Percentiles rank a stretch among this genome's conserved stretches.
These are phyloP conservation scores for Spongilla lacustris DNA, from an alignment of 37 sponge, comb jelly and placozoan genomes.

Conservation along the genomic window DNA sequence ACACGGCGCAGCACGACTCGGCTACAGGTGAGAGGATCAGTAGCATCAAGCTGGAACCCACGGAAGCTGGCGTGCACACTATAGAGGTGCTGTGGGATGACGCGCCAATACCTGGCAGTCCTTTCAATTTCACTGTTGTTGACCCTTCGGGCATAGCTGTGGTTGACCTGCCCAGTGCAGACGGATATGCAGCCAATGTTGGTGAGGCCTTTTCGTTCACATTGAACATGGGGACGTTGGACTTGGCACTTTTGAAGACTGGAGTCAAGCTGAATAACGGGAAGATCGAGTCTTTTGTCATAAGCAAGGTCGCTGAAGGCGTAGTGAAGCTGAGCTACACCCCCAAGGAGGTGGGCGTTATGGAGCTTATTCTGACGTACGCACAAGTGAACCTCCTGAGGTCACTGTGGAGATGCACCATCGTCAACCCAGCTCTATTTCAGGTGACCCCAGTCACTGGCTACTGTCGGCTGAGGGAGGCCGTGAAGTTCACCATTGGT, in stretches of 20 bases:
- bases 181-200: conserved; percentile 15
- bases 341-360: conserved; percentile 48
- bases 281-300: neutral
- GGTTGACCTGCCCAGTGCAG: conserved; percentile 43
- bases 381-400: conserved; percentile 45
- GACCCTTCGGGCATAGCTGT: conserved; percentile 60
- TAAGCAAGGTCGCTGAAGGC: conserved; percentile 16
- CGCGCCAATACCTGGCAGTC: conserved; percentile 73
- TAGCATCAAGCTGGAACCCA: conserved; percentile 66
- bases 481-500: conserved; percentile 71
- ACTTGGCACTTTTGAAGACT: conserved; percentile 27
- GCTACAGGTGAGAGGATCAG: conserved; percentile 35
- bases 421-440: conserved; percentile 45
- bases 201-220: conserved; percentile 42
- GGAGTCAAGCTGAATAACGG: conserved; percentile 29
- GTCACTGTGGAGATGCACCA: neutral
- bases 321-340: conserved; percentile 14
- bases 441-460: conserved; percentile 53
- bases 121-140: conserved; percentile 70
- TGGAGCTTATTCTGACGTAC: conserved; percentile 47
- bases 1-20: conserved; percentile 39
- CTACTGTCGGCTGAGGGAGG: conserved; percentile 42
- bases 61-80: conserved; percentile 65
- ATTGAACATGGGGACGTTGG: conserved; percentile 53
- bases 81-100: conserved; percentile 78